Conservation (phyloP, 2,888 invertebrate species). For the Drosophila monieri region DNA sequence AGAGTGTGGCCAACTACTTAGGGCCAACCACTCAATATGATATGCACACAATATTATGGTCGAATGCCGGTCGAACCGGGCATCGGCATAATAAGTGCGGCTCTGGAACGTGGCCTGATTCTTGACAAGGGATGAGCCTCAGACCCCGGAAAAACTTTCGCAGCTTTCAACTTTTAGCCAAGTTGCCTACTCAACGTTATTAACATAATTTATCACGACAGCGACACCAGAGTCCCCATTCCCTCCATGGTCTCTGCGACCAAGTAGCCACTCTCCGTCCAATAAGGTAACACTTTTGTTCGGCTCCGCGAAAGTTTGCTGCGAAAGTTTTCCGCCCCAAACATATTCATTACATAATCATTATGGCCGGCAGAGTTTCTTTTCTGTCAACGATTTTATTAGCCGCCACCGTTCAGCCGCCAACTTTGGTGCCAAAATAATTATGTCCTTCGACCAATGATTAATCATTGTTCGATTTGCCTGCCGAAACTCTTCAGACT, state of each 20-base stretch:
- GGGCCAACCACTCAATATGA: conserved; percentile 70
- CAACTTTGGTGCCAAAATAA: conserved; percentile 52
- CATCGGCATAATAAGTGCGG: conserved; percentile 31
- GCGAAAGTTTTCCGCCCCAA: conserved; percentile 34
- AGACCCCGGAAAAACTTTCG: conserved; percentile 39
- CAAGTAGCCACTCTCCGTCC: conserved; percentile 51
- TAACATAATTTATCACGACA: conserved; percentile 79
- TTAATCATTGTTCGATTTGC: conserved; percentile 68
- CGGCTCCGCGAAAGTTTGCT: conserved; percentile 17
- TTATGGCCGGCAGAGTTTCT: conserved; percentile 39
- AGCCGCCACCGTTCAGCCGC: conserved; percentile 30
- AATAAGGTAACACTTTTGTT: conserved; percentile 76
- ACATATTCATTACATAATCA: conserved; percentile 75
- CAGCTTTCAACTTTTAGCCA: conserved; percentile 60
- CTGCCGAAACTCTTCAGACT: conserved; percentile 17
- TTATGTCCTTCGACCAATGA: conserved; percentile 67
- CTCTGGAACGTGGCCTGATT: conserved; percentile 64
- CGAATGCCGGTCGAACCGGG: conserved; percentile 53
- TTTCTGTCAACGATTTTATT: conserved; percentile 57
- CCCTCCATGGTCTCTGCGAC: background rate
- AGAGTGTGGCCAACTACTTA: conserved; percentile 75
- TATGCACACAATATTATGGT: conserved; percentile 73
- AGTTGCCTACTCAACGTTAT: conserved; percentile 67
- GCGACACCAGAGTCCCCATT: conserved; percentile 43
- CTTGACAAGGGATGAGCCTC: conserved; percentile 73